Evolutionary conservation across 2,113 vertebrate species (phyloP), one percentile per base, ranked within the genome.

Genomic region (Zosterops borbonicus): DNA sequence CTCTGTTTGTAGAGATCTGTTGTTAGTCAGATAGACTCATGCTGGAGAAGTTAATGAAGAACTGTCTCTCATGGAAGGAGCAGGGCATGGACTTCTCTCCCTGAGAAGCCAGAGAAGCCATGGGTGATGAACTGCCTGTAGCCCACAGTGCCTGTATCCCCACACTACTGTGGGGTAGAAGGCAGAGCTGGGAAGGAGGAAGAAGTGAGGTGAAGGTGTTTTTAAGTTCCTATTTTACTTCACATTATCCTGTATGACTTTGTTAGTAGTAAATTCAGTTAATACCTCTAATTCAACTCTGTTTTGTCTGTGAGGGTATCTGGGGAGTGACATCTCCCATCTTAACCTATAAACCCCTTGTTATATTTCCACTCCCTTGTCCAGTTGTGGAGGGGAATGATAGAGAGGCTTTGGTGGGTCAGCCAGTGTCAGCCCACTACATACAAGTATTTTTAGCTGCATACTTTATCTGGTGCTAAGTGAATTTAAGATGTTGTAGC

Each of bases 121-220:
- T 9, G 22, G 25, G 17, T 33, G 33, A 35, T 60, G 33, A 59
- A 33, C 6, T 22, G 37, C 31, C 22, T 77, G 53, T 33, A 68
- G 18, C 27, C 55, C 27, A 37, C 14, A 44, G 27, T 60, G 17
- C 25, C 9, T 14, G 31, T 18, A 22, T 22, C 17, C 6, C 11
- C 1, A 0, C 25, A 25, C 1, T 3, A 1, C 29, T 20, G 31
- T 4, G 11, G 12, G 7, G 16, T 21, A 25, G 17, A 15, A 42
- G 12, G 16, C 18, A 76, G 44, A 86, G 21, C 11, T 52, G 18
- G 9, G 46, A 44, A 52, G 27, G 33, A 77, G 37, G 17, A 27
- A 60, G 37, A 7, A 44, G 11, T 22, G 22, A 4, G 11, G 11
- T 68, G 18, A 60, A 44, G 11, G 3, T 8, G 2, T 44, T 86